Percentiles rank a stretch among this genome's conserved stretches.
Conservation (phyloP, 1,140 invertebrate genomes). For the Nasonia longicornis region DNA sequence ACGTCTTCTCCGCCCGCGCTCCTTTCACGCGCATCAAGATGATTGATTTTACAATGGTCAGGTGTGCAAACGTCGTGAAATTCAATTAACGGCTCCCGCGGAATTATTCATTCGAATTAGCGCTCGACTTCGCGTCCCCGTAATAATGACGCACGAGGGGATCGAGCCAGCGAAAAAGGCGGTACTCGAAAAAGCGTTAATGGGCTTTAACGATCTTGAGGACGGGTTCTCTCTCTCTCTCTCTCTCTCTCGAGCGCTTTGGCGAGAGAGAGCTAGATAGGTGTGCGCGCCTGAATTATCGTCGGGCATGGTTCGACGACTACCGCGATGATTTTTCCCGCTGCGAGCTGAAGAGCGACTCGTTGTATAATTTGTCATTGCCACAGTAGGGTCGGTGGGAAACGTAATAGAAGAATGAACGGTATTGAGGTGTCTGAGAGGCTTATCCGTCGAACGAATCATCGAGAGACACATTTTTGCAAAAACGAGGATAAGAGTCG, state of each 20-base stretch:
- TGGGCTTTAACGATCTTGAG: slow-evolving; percentile 15
- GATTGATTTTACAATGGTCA: slow-evolving; percentile 24
- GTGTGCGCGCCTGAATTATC: slow-evolving; percentile 24
- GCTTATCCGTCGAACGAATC: no score
- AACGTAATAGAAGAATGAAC: no score
- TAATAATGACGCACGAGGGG: slow-evolving; percentile 5
- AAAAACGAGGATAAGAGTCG: no score
- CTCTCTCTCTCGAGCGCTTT: neutral
- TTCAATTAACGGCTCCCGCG: neutral
- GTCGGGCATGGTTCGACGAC: slow-evolving; percentile 3
- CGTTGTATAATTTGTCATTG: neutral
- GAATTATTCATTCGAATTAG: slow-evolving; percentile 31
- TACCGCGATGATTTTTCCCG: slow-evolving; percentile 16
- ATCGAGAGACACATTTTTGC: no score
- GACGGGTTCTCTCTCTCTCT: slow-evolving; percentile 1
- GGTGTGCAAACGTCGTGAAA: neutral
- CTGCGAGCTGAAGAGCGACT: neutral
- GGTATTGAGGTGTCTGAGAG: no score
- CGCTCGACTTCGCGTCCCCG: neutral
- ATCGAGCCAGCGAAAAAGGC: neutral
- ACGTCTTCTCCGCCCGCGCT: neutral
- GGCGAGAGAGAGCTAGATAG: neutral
- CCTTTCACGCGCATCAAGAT: neutral
- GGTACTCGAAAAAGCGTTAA: slow-evolving; percentile 29
- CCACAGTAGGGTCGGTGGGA: no score